phyloP scores from a whole-genome alignment of 30 jellyfish, hydroid and myxozoan species.

The Aurelia sp. region DNA sequence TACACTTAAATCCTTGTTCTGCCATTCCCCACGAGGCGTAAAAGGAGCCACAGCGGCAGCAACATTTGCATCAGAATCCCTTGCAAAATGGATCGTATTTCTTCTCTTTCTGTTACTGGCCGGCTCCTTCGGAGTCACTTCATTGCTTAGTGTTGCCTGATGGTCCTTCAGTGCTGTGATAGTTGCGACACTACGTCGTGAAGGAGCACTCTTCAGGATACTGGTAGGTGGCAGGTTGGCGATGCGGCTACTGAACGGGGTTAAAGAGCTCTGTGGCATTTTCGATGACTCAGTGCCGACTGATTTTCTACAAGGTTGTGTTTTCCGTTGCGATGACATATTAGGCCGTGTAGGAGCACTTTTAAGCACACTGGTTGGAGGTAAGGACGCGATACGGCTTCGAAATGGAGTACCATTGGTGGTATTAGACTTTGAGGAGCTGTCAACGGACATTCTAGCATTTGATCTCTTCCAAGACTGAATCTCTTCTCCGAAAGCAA shows the following conservation, averaged over 20 bases:
- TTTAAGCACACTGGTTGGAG: constrained; percentile 36
- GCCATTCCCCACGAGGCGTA: constrained; percentile 76
- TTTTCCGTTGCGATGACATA: background rate
- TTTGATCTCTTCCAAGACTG: background rate
- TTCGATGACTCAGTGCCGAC: background rate
- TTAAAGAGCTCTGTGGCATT: background rate
- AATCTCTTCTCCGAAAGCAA: background rate
- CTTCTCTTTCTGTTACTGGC: constrained; percentile 20
- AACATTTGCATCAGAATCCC: background rate
- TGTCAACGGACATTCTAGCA: background rate
- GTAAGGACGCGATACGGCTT: constrained; percentile 12
- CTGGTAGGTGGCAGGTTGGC: background rate
- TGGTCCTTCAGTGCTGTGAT: background rate
- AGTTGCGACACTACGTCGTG: constrained; percentile 9
- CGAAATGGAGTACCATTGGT: constrained; percentile 11
- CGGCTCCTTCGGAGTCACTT: background rate
- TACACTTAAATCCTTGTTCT: constrained; percentile 48
- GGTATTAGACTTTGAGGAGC: background rate
- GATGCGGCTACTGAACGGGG: background rate
- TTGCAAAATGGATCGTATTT: constrained; percentile 21
- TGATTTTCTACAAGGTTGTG: background rate
- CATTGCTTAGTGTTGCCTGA: background rate
- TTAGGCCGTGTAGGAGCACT: constrained; percentile 45
- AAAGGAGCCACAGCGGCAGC: constrained; percentile 46
- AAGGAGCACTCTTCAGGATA: background rate